Conservation (phyloP, 2,113 vertebrate genomes). For the Epinephelus moara region DNA sequence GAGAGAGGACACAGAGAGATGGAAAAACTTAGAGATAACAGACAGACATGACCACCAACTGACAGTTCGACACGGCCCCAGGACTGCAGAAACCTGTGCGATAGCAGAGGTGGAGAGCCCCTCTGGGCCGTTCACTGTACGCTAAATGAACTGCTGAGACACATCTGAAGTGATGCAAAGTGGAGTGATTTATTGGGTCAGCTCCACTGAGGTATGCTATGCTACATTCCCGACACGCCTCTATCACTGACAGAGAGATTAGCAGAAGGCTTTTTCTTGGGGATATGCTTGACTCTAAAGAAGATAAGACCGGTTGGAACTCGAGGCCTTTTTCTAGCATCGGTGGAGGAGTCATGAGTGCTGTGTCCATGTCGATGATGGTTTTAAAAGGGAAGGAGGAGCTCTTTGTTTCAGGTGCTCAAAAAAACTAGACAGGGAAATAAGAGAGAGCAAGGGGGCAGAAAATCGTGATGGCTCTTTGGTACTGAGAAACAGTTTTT, state of each 20-base stretch:
- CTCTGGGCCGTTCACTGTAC: slow-evolving; percentile 59
- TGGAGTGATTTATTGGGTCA: slow-evolving; percentile 73
- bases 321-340: slow-evolving; percentile 18
- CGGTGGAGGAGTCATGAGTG: slow-evolving; percentile 13
- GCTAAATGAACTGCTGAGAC: slow-evolving; percentile 61
- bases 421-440: slow-evolving; percentile 10
- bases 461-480: slow-evolving; percentile 27
- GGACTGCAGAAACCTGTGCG: slow-evolving; percentile 25
- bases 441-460: slow-evolving; percentile 3
- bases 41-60: slow-evolving; percentile 54
- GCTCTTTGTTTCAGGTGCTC: slow-evolving; percentile 19
- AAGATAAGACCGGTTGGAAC: slow-evolving; percentile 46
- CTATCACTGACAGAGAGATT: slow-evolving; percentile 70
- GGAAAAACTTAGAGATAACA: slow-evolving; percentile 46
- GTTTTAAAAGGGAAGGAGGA: slow-evolving; percentile 31
- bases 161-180: slow-evolving; percentile 66
- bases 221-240: slow-evolving; percentile 66
- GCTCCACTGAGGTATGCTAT: slow-evolving; percentile 62
- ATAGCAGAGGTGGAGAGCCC: slow-evolving; percentile 40
- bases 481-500: slow-evolving; percentile 16
- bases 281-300: slow-evolving; percentile 49
- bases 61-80: slow-evolving; percentile 54
- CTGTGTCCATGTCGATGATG: slow-evolving; percentile 40
- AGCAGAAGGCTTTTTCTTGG: slow-evolving; percentile 56
- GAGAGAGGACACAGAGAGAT: slow-evolving; percentile 25